These are phyloP conservation scores for Trochalopteron elliotii DNA, from an alignment of 2,113 vertebrate genomes.

Conservation along the genomic window DNA sequence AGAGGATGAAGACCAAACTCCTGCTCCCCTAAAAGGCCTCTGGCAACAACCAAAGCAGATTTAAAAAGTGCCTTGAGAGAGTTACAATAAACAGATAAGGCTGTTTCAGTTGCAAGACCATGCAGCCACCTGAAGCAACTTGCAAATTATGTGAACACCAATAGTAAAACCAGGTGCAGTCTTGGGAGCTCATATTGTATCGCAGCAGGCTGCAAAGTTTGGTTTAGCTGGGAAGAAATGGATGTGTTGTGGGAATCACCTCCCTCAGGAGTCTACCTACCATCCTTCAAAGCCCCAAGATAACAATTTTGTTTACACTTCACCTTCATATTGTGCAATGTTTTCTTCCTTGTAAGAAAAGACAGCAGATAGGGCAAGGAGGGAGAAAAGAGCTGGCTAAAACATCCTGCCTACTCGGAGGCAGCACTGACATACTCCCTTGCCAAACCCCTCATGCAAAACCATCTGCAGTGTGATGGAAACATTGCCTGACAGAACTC, in stretches of 20 bases:
- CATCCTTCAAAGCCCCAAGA: background rate
- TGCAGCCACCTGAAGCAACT: background rate
- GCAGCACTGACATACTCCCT: background rate
- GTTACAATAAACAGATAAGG: background rate
- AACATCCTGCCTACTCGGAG: background rate
- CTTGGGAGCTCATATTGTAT: background rate
- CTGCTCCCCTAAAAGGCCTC: background rate
- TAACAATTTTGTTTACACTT: background rate
- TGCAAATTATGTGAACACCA: background rate
- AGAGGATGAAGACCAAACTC: background rate
- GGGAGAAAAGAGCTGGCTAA: background rate
- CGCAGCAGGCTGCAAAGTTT: rapidly evolving
- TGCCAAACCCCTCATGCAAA: background rate
- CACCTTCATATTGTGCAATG: background rate
- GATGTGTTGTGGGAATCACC: background rate
- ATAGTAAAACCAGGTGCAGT: background rate
- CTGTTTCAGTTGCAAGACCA: background rate
- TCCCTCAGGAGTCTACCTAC: background rate
- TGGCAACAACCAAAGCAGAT: background rate
- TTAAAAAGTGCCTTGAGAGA: background rate
- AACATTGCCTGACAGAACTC: background rate
- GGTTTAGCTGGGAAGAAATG: background rate
- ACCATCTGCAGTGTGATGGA: background rate
- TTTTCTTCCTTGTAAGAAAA: background rate
- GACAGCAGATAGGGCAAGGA: background rate